Evolutionary conservation across 2,113 vertebrate genomes (phyloP).

Genomic region (Rhinoptilus africanus): DNA sequence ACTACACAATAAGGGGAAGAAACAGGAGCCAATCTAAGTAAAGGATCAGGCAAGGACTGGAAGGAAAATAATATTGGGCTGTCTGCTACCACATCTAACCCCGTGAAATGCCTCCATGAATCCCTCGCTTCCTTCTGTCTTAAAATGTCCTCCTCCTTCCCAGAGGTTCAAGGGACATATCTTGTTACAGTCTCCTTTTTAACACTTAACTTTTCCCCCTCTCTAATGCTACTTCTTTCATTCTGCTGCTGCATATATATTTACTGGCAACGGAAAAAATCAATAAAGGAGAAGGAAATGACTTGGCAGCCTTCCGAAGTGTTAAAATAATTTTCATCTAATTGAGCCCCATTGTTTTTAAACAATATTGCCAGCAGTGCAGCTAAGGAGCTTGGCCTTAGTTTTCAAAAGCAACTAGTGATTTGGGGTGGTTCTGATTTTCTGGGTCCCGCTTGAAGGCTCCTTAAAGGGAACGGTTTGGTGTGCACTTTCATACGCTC

Average conservation of each 20-base stretch:
- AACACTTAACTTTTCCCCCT: background rate
- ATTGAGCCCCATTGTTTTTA: conserved; percentile 56
- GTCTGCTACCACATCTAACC: conserved; percentile 35
- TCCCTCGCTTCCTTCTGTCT: conserved; percentile 30
- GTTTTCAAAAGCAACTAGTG: background rate
- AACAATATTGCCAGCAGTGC: background rate
- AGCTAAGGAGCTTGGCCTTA: conserved; percentile 12
- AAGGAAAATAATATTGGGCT: conserved; percentile 62
- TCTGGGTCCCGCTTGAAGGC: background rate
- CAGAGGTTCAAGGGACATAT: background rate
- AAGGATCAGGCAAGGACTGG: conserved; percentile 55
- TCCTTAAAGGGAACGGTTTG: background rate
- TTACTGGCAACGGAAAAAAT: conserved; percentile 53
- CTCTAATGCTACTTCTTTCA: background rate
- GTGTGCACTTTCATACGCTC: rapidly evolving
- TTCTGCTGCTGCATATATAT: conserved; percentile 27
- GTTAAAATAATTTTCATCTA: conserved; percentile 67
- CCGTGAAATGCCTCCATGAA: conserved; percentile 27
- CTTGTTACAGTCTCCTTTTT: conserved; percentile 43
- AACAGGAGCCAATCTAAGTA: conserved; percentile 52
- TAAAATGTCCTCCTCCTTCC: conserved; percentile 38
- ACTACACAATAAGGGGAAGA: conserved; percentile 45
- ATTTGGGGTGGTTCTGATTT: background rate
- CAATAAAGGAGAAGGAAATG: conserved; percentile 50
- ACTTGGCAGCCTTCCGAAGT: conserved; percentile 49